Base-by-base conservation (phyloP, 30 jellyfish, hydroid and myxozoan species). In the Cassiopea xamachana region DNA sequence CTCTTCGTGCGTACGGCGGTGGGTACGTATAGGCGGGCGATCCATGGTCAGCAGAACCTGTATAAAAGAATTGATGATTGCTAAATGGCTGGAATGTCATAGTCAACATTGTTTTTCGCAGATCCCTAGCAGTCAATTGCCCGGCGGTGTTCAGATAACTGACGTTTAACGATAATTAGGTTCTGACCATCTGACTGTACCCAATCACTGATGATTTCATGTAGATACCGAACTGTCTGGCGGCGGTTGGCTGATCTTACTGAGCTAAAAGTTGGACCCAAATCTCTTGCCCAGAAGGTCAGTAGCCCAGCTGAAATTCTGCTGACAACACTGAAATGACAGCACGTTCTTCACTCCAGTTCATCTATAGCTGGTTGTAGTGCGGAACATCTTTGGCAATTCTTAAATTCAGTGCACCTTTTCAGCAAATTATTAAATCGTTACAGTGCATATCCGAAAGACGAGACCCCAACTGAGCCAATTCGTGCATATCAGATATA, bases 1-100 rank as follows among this genome's bases (percentile, higher is more conserved):
- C 98, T 82, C 98, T 55, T 72, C 98, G 77, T 77, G 98, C 95
- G 92, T 92, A 87, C 45, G 98, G 96, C 49, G 95, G 96, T 7
- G 98, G 98, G 64, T 92, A 87, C 16, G 95, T 75, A 74, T 92
- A 87, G 58, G 92, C 93, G 48, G 91, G 93, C 4, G 93, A 77
- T 5, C 93, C 83, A 78, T 90, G 97, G 14, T 90, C 97, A 7
- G 93, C 51, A 0, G 92, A 58, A 47, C 96, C 96, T 89, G 92
- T 72, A 55, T 81, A 75, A 81, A 82, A 81, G 68, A 74, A 45
- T 72, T 91, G 88, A 44, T 69, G 86, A 70, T 88, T 79, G 84
- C 86, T 88, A 79, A 88, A 78, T 46, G 90, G 89, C 71, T 88
- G 95, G 67, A 73, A 88, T 73, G 95, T 88, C 95, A 88, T 88